Conservation (phyloP, 2,888 invertebrate species). For the Euplagia quadripunctaria region DNA sequence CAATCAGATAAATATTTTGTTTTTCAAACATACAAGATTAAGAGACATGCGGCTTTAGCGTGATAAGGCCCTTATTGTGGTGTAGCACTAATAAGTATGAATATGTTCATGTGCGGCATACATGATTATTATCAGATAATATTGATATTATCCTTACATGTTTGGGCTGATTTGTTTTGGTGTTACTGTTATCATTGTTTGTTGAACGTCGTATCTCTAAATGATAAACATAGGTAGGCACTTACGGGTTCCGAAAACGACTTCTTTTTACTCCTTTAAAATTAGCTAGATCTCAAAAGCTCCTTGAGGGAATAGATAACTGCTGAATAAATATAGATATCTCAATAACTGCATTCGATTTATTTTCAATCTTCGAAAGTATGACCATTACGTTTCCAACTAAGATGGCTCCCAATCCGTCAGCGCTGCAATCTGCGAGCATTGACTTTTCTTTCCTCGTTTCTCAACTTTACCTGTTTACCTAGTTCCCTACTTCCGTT, state of each 20-base stretch:
- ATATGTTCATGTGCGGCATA: not conserved
- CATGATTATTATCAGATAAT: conserved; percentile 12
- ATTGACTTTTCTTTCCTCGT: too few relatives aligned
- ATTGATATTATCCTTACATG: conserved; percentile 4
- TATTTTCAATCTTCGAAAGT: not conserved
- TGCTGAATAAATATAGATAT: not conserved
- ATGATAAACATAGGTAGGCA: not conserved
- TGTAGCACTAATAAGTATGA: not conserved
- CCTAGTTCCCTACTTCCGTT: too few relatives aligned
- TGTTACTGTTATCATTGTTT: not conserved
- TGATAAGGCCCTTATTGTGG: conserved; percentile 2
- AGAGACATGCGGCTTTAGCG: not conserved
- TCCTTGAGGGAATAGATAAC: not conserved
- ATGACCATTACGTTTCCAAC: too few relatives aligned
- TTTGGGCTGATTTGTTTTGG: conserved; percentile 11
- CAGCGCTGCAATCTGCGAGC: too few relatives aligned
- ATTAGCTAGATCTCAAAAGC: not conserved
- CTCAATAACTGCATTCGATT: too few relatives aligned
- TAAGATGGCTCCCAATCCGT: too few relatives aligned
- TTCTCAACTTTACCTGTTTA: too few relatives aligned
- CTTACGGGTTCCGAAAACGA: too few relatives aligned
- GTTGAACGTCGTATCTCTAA: not conserved
- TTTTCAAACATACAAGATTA: conserved; percentile 7
- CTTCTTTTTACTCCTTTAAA: too few relatives aligned
- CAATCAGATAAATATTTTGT: conserved; percentile 1